phyloP scores from a whole-genome alignment of 2,113 vertebrate species.

The Megalops atlanticus region DNA sequence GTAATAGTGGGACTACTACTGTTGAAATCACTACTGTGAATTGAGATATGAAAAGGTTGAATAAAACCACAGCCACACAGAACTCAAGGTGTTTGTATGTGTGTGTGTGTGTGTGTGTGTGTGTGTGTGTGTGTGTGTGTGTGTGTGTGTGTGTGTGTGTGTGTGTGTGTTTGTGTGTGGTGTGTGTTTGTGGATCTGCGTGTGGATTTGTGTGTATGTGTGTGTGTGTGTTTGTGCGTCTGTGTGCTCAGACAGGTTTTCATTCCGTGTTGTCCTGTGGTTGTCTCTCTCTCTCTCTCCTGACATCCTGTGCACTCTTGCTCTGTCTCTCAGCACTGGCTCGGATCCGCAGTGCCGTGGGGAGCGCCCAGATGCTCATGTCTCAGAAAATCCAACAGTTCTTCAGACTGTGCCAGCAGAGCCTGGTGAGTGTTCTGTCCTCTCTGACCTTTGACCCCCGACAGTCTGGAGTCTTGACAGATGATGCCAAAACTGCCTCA shows the following conservation, averaged over 20 bases:
- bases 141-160: not conserved
- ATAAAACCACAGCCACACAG: too few relatives aligned
- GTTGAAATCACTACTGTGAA: too few relatives aligned
- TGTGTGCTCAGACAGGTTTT: too few relatives aligned
- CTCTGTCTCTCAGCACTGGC: constrained; percentile 67
- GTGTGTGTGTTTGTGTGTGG: too few relatives aligned
- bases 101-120: too few relatives aligned
- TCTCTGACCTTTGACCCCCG: not conserved
- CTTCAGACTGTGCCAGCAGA: constrained; percentile 95
- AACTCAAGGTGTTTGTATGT: too few relatives aligned
- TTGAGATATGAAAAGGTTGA: too few relatives aligned
- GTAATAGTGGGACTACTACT: too few relatives aligned
- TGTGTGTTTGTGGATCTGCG: constrained; percentile 18
- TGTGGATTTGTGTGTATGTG: not conserved
- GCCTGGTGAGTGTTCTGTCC: constrained; percentile 84
- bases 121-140: constrained; percentile 17
- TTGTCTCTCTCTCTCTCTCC: constrained; percentile 1
- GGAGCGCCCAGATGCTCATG: constrained; percentile 94
- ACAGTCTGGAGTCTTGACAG: not conserved
- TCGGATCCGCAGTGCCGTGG: constrained; percentile 84
- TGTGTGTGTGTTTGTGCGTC: too few relatives aligned
- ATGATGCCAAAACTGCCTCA: too few relatives aligned
- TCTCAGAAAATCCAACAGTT: constrained; percentile 98
- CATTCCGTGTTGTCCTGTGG: too few relatives aligned
- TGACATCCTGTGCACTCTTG: constrained; percentile 14